Base-by-base conservation (phyloP, 2,113 vertebrate genomes). In the Harpagus bidentatus region DNA sequence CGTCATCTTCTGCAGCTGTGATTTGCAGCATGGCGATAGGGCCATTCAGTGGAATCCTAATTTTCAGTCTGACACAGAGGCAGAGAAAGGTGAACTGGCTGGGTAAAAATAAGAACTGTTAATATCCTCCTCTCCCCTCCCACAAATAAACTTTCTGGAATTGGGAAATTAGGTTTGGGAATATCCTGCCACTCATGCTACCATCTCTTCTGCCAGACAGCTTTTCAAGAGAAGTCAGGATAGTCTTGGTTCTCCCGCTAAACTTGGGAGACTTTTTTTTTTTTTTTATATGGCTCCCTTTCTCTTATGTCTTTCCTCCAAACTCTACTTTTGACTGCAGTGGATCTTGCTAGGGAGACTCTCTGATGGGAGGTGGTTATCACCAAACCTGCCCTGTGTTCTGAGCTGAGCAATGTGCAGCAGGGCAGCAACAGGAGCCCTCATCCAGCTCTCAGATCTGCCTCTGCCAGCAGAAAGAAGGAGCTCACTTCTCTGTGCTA, bases 1-100 rank as follows among this genome's bases (percentile, higher is more conserved):
- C 38, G 11, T 91, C 85, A 87, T 92, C 92, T 91, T 55, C 77
- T 77, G 88, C 93, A 93, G 81, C 97, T 97, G 96, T 95, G 97
- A 88, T 96, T 86, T 96, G 94, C 90, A 84, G 76, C 55, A 4
- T 22, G 16, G 59, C 0, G 42, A 96, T 72, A 80, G 85, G 67
- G 71, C 69, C 55, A 32, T 87, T 93, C 48, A 3, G 22, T 82
- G 56, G 88, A 92, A 87, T 94, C 85, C 95, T 97, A n/a, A 61
- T 96, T 96, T 95, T 93, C 82, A 61, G 23, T 61, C 70, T 96
- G 93, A 96, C 89, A 92, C 70, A 79, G 67, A 95, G 77, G 69
- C 52, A 91, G 61, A 66, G 62, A 94, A 72, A 90, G 93, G 55
- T 71, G 74, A 97, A 61, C 61, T 70, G 43, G 13, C 58, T 92